These are phyloP conservation scores for Muntiacus muntjak DNA, from an alignment of 2,113 vertebrate species.

Conservation along the genomic window DNA sequence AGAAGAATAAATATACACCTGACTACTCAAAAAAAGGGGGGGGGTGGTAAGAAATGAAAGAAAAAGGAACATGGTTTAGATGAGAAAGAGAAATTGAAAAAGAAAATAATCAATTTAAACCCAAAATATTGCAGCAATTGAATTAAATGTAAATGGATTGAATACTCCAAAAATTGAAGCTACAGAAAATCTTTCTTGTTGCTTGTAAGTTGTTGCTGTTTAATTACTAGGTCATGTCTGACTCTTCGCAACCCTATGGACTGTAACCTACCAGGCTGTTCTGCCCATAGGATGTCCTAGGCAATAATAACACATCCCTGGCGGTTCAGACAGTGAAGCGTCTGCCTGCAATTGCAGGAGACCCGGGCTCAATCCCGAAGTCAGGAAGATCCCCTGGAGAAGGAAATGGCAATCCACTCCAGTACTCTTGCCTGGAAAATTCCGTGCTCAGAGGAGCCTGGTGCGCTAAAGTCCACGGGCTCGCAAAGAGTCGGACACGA, in stretches of 20 bases:
- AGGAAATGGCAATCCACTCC: neutral
- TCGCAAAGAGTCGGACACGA: neutral
- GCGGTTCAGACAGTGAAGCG: neutral
- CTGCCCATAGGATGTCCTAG: neutral
- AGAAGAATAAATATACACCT: neutral
- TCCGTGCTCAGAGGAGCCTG: accelerated
- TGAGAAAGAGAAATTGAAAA: neutral
- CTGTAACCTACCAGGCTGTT: neutral
- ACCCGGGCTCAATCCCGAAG: neutral
- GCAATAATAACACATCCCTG: neutral
- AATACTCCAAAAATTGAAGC: neutral
- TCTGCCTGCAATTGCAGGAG: neutral
- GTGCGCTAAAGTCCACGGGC: neutral
- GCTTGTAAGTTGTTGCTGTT: neutral
- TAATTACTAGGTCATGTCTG: neutral
- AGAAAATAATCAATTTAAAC: neutral
- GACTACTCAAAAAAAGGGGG: neutral
- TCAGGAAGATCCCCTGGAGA: neutral
- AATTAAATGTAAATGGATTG: neutral
- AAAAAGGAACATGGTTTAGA: neutral
- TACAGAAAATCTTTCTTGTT: neutral
- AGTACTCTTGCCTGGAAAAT: neutral
- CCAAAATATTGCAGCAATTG: neutral
- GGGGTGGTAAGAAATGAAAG: neutral
- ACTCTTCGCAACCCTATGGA: neutral